phyloP scores from a whole-genome alignment of 2,797 vertebrate genomes.

The Helostoma temminkii region DNA sequence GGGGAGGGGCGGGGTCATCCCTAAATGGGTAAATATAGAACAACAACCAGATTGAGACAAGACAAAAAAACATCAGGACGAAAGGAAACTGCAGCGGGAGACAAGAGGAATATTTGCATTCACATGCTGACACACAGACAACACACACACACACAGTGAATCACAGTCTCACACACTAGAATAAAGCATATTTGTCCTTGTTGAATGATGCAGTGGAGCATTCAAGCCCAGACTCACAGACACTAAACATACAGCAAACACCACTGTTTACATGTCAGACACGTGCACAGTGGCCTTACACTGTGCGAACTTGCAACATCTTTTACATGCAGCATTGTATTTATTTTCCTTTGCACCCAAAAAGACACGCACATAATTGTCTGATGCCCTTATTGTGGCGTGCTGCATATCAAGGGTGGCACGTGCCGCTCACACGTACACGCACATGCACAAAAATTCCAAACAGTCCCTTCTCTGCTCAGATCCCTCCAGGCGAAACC shows the following conservation, averaged over 20 bases:
- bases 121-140: slow-evolving; percentile 44
- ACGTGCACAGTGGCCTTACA: not conserved
- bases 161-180: slow-evolving; percentile 9
- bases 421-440: slow-evolving; percentile 47
- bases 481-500: slow-evolving; percentile 54
- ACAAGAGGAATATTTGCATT: slow-evolving; percentile 45
- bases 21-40: slow-evolving; percentile 78
- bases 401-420: slow-evolving; percentile 34
- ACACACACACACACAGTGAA: slow-evolving; percentile 14
- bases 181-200: slow-evolving; percentile 12
- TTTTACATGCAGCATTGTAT: not conserved
- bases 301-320: not conserved
- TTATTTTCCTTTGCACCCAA: slow-evolving; percentile 2
- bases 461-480: slow-evolving; percentile 44
- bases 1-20: slow-evolving; percentile 73
- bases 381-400: slow-evolving; percentile 11
- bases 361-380: not conserved
- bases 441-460: slow-evolving; percentile 20
- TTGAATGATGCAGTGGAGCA: not conserved
- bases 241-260: not conserved
- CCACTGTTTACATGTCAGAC: too few species aligned
- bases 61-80: slow-evolving; percentile 58
- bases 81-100: slow-evolving; percentile 38
- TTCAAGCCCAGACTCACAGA: not conserved
- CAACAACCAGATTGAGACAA: slow-evolving; percentile 68